Conservation (phyloP, 2,113 vertebrate genomes). For the Catharus minimus region DNA sequence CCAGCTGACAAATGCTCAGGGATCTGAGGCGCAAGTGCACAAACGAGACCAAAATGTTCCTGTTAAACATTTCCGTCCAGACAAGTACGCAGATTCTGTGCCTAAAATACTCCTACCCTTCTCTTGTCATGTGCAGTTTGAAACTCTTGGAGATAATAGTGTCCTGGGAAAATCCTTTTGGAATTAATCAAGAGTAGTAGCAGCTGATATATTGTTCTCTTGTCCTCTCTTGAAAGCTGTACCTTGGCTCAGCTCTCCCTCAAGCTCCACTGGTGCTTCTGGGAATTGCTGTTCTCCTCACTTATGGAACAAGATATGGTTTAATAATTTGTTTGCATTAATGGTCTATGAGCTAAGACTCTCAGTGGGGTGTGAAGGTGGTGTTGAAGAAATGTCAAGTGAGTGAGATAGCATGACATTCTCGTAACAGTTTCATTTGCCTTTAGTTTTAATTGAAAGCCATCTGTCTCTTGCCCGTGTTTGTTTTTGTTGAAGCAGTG, state of each 20-base stretch:
- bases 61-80: neutral
- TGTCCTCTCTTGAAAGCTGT: neutral
- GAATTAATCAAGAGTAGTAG: neutral
- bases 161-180: neutral
- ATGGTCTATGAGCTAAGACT: neutral
- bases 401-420: neutral
- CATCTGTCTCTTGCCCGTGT: neutral
- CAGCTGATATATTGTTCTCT: neutral
- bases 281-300: neutral
- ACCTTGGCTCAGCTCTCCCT: neutral
- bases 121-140: neutral
- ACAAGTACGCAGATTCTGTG: neutral
- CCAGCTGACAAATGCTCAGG: neutral
- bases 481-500: conserved; percentile 30
- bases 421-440: neutral
- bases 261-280: neutral
- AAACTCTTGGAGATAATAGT: neutral
- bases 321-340: neutral
- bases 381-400: neutral
- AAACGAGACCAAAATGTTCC: neutral
- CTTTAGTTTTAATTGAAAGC: neutral
- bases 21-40: neutral
- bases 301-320: neutral
- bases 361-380: neutral
- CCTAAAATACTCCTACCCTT: neutral